Evolutionary conservation across 2,113 vertebrate species (phyloP).

Genomic region (Thryonomys swinderianus): DNA sequence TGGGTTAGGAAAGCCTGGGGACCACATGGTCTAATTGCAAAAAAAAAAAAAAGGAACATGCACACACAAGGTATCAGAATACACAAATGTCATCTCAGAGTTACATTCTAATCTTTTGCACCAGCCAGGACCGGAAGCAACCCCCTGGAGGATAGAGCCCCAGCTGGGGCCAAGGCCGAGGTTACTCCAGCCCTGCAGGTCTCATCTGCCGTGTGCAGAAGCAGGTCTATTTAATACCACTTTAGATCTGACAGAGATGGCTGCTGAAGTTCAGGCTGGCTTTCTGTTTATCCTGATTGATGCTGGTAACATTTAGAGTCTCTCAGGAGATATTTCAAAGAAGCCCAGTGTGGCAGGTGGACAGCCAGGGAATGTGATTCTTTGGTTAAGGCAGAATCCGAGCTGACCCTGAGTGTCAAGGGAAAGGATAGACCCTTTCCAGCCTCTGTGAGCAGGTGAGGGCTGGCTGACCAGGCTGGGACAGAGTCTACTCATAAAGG

Average conservation of each 20-base stretch:
- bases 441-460: not conserved
- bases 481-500: not conserved
- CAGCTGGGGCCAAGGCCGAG: not conserved
- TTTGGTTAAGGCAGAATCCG: not conserved
- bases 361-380: conserved; percentile 23
- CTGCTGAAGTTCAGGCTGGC: not conserved
- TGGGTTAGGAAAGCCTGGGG: not conserved
- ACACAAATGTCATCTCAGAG: not conserved
- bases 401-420: not conserved
- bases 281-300: conserved; percentile 58
- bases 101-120: not conserved
- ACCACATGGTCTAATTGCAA: not conserved
- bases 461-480: not conserved
- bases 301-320: conserved; percentile 59
- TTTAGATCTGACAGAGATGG: not conserved
- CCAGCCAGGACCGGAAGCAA: not conserved
- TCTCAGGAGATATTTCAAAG: conserved; percentile 69
- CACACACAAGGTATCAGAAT: not conserved
- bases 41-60: not conserved
- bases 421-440: not conserved
- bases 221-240: not conserved
- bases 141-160: not conserved
- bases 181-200: not conserved
- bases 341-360: not conserved
- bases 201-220: not conserved